phyloP scores from a whole-genome alignment of 2,113 vertebrate genomes.

The Cryptomyrus ogoouensis region DNA sequence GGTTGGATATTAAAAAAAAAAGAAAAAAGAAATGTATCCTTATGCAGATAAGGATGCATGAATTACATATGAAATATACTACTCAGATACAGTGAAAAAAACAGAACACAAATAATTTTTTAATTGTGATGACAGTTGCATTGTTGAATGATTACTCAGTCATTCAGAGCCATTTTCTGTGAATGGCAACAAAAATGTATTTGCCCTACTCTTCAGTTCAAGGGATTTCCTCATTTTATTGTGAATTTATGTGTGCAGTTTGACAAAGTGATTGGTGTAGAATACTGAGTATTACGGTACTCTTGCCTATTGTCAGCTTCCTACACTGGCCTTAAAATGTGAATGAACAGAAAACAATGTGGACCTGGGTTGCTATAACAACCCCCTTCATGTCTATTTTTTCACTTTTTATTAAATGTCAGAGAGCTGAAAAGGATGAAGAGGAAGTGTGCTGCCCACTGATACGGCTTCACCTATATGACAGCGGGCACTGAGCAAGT shows the following conservation, averaged over 20 bases:
- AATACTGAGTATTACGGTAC: neutral
- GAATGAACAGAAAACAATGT: neutral
- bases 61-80: too few relatives aligned
- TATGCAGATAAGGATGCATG: too few relatives aligned
- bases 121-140: neutral
- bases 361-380: neutral
- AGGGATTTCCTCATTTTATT: neutral
- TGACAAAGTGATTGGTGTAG: neutral
- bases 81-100: neutral
- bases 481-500: too few relatives aligned
- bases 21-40: too few relatives aligned
- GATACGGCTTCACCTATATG: too few relatives aligned
- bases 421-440: too few relatives aligned
- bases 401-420: neutral
- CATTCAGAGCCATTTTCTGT: too few relatives aligned
- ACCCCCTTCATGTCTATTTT: neutral
- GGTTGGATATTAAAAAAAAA: too few relatives aligned
- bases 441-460: too few relatives aligned
- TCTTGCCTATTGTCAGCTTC: neutral
- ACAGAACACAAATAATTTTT: neutral
- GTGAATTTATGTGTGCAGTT: neutral
- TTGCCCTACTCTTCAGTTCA: neutral
- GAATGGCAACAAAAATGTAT: too few relatives aligned
- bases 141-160: neutral
- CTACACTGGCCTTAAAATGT: neutral